Percentiles rank a stretch among this genome's conserved stretches.
phyloP scores from a whole-genome alignment of 2,113 vertebrate species.

The Seriola aureovittata region DNA sequence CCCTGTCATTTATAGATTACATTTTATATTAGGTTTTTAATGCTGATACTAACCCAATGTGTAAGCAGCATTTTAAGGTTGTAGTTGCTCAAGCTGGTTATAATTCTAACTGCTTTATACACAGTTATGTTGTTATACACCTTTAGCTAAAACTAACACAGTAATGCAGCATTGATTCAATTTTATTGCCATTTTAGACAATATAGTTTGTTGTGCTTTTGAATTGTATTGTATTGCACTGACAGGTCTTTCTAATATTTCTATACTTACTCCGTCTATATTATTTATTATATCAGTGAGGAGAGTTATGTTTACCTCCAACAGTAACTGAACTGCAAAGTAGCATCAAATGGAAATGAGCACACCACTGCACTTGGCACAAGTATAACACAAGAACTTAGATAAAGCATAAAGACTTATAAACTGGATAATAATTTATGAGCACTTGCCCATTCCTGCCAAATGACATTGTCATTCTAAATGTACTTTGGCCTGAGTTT shows the following conservation, averaged over 20 bases:
- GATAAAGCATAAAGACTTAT: neutral
- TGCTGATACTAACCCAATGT: too few relatives aligned
- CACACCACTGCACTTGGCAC: neutral
- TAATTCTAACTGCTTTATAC: too few relatives aligned
- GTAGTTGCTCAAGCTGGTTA: too few relatives aligned
- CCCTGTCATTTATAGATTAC: too few relatives aligned
- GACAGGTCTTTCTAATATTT: neutral
- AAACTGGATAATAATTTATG: neutral
- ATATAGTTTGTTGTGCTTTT: neutral
- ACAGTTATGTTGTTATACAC: too few relatives aligned
- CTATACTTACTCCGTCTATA: too few relatives aligned
- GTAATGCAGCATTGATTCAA: neutral
- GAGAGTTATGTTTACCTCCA: too few relatives aligned
- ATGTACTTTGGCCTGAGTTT: slow-evolving; percentile 34
- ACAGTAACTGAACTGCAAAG: too few relatives aligned
- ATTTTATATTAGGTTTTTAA: too few relatives aligned
- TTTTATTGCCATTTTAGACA: neutral
- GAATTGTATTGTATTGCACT: neutral
- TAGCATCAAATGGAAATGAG: neutral
- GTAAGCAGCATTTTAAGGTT: too few relatives aligned
- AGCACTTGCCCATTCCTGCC: neutral
- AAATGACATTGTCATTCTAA: neutral
- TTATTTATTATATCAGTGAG: too few relatives aligned
- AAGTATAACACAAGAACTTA: neutral
- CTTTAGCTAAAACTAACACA: neutral